These are phyloP conservation scores for Macrosoma leucophasiata DNA, from an alignment of 2,888 invertebrate species.

Conservation along the genomic window DNA sequence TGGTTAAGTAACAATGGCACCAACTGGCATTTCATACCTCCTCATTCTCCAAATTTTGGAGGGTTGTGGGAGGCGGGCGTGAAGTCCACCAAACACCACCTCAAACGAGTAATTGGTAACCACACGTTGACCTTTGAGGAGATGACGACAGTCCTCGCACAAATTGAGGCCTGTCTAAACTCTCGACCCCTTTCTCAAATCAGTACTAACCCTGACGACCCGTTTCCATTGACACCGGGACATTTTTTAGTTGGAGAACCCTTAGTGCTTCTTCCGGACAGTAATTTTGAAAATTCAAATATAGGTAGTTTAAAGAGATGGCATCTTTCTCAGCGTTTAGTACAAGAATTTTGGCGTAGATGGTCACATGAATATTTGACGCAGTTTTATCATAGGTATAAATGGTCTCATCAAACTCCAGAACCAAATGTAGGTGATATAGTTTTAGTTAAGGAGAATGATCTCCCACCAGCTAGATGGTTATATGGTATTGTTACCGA, in stretches of 20 bases:
- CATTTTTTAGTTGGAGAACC: slow-evolving; percentile 24
- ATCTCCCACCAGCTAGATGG: slow-evolving; percentile 7
- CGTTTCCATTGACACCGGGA: slow-evolving; percentile 16
- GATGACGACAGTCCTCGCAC: slow-evolving; percentile 14
- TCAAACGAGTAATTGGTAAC: slow-evolving; percentile 12
- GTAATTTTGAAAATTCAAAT: slow-evolving; percentile 8
- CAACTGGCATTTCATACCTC: slow-evolving; percentile 19
- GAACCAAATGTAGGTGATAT: slow-evolving; percentile 3
- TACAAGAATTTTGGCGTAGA: slow-evolving; percentile 17
- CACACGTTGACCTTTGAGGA: slow-evolving; percentile 19
- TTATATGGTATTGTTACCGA: slow-evolving; percentile 1
- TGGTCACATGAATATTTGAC: slow-evolving; percentile 3
- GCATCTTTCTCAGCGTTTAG: slow-evolving; percentile 16
- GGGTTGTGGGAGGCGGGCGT: slow-evolving; percentile 9
- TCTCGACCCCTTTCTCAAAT: slow-evolving; percentile 16
- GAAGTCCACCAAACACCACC: slow-evolving; percentile 15
- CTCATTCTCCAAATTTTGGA: slow-evolving; percentile 20
- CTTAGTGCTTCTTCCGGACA: slow-evolving; percentile 12
- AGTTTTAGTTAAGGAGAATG: slow-evolving; percentile 5
- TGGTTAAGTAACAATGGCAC: slow-evolving; percentile 6
- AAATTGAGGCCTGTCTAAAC: slow-evolving; percentile 23
- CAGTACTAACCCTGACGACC: slow-evolving; percentile 14
- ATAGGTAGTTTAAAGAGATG: slow-evolving; percentile 14
- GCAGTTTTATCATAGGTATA: slow-evolving; percentile 1
- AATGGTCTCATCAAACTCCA: neutral